phyloP scores from a whole-genome alignment of 2,888 invertebrate species.

The Polydrusus pterygomalis region DNA sequence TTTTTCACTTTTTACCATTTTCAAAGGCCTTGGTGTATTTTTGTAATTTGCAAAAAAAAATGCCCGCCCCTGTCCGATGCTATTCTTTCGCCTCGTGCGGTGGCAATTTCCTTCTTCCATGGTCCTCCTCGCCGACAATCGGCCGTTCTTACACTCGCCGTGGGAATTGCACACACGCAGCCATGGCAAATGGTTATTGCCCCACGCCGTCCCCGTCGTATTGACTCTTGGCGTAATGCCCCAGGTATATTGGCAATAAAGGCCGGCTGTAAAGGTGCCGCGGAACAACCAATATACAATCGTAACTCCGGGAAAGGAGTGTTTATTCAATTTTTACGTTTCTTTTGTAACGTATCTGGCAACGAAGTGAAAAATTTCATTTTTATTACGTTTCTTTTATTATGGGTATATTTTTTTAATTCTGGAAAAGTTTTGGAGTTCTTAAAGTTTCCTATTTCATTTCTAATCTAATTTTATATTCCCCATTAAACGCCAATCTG shows the following conservation, averaged over 20 bases:
- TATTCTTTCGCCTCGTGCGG: constrained; percentile 51
- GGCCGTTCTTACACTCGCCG: constrained; percentile 55
- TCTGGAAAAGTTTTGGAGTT: no score
- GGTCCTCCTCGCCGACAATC: constrained; percentile 51
- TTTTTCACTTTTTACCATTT: no score
- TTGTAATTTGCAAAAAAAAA: no score
- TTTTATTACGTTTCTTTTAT: no score
- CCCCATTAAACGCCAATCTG: constrained; percentile 71
- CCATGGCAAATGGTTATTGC: constrained; percentile 54
- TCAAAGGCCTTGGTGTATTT: no score
- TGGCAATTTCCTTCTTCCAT: constrained; percentile 51
- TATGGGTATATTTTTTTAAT: no score
- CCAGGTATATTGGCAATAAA: constrained; percentile 69
- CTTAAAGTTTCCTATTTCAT: neutral
- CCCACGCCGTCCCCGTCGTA: constrained; percentile 58
- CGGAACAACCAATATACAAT: constrained; percentile 37
- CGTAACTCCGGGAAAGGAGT: constrained; percentile 53
- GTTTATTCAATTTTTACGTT: constrained; percentile 18
- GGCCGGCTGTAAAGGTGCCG: constrained; percentile 51
- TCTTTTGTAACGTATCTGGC: constrained; percentile 5
- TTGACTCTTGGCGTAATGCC: constrained; percentile 71
- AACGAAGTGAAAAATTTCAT: no score
- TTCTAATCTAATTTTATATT: constrained; percentile 65
- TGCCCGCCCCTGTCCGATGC: constrained; percentile 27
- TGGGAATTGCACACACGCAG: constrained; percentile 56